Percentiles rank a stretch among this genome's conserved stretches.
Conservation (phyloP, 2,888 invertebrate genomes). For the Gymnoscelis rufifasciata region DNA sequence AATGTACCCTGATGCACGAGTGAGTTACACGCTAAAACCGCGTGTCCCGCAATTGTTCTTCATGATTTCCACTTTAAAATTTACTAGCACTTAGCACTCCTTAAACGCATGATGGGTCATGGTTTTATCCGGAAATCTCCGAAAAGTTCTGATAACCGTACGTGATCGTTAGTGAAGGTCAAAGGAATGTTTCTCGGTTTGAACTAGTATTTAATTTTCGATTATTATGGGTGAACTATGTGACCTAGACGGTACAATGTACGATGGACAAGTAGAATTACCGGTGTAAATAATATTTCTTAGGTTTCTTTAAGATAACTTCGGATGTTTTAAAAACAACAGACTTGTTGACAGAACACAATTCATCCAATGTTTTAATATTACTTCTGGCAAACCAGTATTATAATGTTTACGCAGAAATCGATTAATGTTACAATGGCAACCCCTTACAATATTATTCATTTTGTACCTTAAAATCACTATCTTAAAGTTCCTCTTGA, state of each 20-base stretch:
- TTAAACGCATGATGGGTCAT: slow-evolving; percentile 11
- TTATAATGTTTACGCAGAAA: too few relatives aligned
- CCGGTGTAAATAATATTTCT: too few relatives aligned
- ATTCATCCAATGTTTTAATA: too few relatives aligned
- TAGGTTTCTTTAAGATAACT: too few relatives aligned
- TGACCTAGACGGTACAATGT: slow-evolving; percentile 1
- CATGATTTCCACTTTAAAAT: slow-evolving; percentile 9
- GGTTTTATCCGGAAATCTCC: slow-evolving; percentile 13
- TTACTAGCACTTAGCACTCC: slow-evolving; percentile 1
- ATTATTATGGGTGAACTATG: slow-evolving; percentile 18
- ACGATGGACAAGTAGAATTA: neutral
- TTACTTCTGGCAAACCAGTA: too few relatives aligned
- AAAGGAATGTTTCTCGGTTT: slow-evolving; percentile 20
- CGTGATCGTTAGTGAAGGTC: slow-evolving; percentile 11
- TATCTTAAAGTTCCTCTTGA: too few relatives aligned
- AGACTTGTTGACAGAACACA: too few relatives aligned
- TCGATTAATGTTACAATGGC: too few relatives aligned
- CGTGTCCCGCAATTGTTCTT: slow-evolving; percentile 12
- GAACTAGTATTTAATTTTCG: slow-evolving; percentile 17
- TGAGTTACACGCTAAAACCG: slow-evolving; percentile 2
- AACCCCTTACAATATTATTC: too few relatives aligned
- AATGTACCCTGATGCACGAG: slow-evolving; percentile 21
- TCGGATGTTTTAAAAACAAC: too few relatives aligned
- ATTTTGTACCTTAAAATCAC: too few relatives aligned
- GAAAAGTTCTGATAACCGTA: slow-evolving; percentile 10